A percentile compares a stretch with the other conserved stretches of the same genome.
Evolutionary conservation across 2,113 vertebrate genomes (phyloP).

Genomic region (Etheostoma cragini): DNA sequence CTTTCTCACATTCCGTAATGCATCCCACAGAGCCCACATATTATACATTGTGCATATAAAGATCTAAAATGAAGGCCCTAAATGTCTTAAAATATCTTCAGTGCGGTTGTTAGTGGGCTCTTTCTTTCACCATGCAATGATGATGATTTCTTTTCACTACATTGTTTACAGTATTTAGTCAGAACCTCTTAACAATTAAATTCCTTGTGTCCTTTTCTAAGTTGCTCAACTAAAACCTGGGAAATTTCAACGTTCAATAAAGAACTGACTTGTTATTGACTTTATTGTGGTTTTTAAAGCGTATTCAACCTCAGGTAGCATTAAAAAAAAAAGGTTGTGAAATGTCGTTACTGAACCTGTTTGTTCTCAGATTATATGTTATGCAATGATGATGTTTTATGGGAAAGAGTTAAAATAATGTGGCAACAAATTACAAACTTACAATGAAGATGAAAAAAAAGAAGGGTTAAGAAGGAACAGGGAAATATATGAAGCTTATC

Average conservation of each 20-base stretch:
- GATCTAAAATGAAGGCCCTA: conserved; percentile 28
- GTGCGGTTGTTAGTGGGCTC: conserved; percentile 22
- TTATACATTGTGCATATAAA: conserved; percentile 47
- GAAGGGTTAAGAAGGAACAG: no score
- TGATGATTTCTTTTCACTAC: conserved; percentile 8
- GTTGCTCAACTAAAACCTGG: neutral
- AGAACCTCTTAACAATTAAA: neutral
- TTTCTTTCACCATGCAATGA: conserved; percentile 1
- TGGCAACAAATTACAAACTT: neutral
- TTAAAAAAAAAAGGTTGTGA: neutral
- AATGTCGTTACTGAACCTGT: neutral
- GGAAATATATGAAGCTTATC: neutral
- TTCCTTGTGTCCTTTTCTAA: neutral
- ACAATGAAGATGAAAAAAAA: neutral
- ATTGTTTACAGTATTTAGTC: conserved; percentile 3
- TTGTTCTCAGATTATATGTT: neutral
- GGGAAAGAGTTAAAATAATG: neutral
- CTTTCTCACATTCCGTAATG: conserved; percentile 31
- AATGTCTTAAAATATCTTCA: conserved; percentile 43
- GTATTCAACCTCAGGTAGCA: neutral
- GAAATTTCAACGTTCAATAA: neutral
- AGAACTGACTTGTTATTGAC: neutral
- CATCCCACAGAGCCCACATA: conserved; percentile 43
- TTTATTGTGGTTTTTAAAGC: neutral
- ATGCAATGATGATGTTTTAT: neutral